Percentiles rank a stretch among this genome's conserved stretches.
Evolutionary conservation across 2,113 vertebrate species (phyloP).

Genomic region (Meriones unguiculatus): DNA sequence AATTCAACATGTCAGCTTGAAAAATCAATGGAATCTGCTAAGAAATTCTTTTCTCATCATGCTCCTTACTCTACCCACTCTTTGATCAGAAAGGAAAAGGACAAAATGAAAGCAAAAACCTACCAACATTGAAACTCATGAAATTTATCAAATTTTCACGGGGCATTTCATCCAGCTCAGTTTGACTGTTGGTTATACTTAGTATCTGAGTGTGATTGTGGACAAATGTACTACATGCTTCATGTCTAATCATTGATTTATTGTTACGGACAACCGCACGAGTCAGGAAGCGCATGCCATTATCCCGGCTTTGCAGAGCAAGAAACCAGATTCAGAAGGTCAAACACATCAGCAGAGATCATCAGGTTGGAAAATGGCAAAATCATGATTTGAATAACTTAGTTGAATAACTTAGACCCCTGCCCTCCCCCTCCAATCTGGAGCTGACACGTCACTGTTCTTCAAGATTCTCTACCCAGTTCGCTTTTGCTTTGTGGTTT

Average conservation of each 20-base stretch:
- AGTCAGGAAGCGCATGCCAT: slow-evolving; percentile 2
- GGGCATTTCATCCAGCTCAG: background rate
- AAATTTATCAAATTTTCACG: background rate
- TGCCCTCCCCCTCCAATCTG: background rate
- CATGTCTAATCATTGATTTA: background rate
- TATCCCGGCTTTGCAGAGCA: background rate
- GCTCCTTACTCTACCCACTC: too few relatives aligned
- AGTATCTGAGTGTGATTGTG: background rate
- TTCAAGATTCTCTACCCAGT: background rate
- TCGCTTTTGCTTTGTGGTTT: background rate
- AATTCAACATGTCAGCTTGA: background rate
- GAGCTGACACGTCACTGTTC: background rate
- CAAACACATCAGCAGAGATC: background rate
- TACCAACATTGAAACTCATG: background rate
- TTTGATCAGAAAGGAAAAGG: background rate
- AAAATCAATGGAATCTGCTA: background rate
- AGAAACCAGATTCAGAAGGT: slow-evolving; percentile 7
- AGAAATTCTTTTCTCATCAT: background rate
- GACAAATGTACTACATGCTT: background rate
- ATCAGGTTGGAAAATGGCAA: background rate
- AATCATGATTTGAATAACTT: slow-evolving; percentile 14
- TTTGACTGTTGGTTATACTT: background rate
- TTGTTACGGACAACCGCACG: slow-evolving; percentile 2
- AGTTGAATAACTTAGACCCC: background rate
- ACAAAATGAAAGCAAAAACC: background rate